Evolutionary conservation across 1,140 invertebrate species (phyloP).

Genomic region (Druon quercuslanigerum): DNA sequence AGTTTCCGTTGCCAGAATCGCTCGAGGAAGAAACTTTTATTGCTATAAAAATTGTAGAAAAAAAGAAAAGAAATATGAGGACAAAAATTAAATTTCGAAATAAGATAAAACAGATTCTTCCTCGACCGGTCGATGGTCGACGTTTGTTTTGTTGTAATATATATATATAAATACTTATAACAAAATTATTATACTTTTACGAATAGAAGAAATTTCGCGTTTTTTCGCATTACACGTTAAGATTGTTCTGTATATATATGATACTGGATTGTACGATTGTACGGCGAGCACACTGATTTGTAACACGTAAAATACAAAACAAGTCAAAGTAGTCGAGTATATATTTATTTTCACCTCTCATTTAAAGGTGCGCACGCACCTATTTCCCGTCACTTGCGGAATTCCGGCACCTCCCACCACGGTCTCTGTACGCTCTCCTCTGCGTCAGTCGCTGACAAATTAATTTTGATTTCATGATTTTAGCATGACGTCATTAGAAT

Average conservation of each 20-base stretch:
- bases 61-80: not conserved
- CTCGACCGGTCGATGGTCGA: slow-evolving; percentile 43
- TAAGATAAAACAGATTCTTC: slow-evolving; percentile 38
- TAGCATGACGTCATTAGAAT: too few relatives aligned
- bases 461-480: too few relatives aligned
- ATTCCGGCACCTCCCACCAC: too few relatives aligned
- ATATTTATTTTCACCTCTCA: not conserved
- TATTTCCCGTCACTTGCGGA: too few relatives aligned
- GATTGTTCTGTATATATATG: slow-evolving; percentile 68
- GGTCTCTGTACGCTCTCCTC: too few relatives aligned
- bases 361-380: too few relatives aligned
- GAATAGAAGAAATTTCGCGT: slow-evolving; percentile 59
- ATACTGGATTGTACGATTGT: slow-evolving; percentile 69
- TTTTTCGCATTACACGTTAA: slow-evolving; percentile 64
- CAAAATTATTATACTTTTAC: slow-evolving; percentile 49
- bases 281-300: slow-evolving; percentile 70
- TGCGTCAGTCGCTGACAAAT: too few relatives aligned
- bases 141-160: slow-evolving; percentile 54
- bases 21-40: slow-evolving; percentile 38
- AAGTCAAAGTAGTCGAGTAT: not conserved
- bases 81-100: not conserved
- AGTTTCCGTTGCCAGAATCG: slow-evolving; percentile 45
- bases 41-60: not conserved
- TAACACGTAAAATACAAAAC: slow-evolving; percentile 63
- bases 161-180: slow-evolving; percentile 37